These are phyloP conservation scores for Nasonia giraulti DNA, from an alignment of 1,140 invertebrate genomes.

Conservation along the genomic window DNA sequence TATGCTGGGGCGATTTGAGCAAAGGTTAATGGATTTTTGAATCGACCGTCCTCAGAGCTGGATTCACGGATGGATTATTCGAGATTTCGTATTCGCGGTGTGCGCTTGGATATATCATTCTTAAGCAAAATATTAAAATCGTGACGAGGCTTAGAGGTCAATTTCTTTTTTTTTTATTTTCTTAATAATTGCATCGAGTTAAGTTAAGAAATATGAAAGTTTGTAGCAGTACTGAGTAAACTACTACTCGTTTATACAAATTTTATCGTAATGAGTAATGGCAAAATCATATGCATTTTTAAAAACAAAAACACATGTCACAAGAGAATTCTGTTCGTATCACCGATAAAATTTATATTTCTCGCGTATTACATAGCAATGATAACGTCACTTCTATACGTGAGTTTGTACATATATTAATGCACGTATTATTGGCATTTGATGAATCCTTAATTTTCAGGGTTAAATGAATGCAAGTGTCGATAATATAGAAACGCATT, in stretches of 20 bases:
- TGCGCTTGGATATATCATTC: too few relatives aligned
- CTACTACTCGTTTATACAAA: too few relatives aligned
- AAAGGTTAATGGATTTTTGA: background rate
- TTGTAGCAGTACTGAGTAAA: too few relatives aligned
- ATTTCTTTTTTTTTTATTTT: too few relatives aligned
- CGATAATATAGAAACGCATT: constrained; percentile 22
- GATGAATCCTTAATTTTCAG: background rate
- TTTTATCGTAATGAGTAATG: too few relatives aligned
- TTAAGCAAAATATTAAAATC: too few relatives aligned
- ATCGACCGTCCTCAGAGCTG: background rate
- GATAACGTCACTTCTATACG: background rate
- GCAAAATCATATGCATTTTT: too few relatives aligned
- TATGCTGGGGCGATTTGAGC: background rate
- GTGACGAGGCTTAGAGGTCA: too few relatives aligned
- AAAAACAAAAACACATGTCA: background rate
- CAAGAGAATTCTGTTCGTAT: background rate
- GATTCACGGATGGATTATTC: background rate
- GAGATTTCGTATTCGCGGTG: background rate
- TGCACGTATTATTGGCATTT: background rate
- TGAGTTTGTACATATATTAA: background rate
- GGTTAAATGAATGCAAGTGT: background rate
- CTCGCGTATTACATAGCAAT: background rate
- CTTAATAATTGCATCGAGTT: too few relatives aligned
- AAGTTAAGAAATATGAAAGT: too few relatives aligned
- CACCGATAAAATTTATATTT: background rate